Evolutionary conservation across 1,140 invertebrate genomes (phyloP).

Genomic region (Globodera ellingtonae): DNA sequence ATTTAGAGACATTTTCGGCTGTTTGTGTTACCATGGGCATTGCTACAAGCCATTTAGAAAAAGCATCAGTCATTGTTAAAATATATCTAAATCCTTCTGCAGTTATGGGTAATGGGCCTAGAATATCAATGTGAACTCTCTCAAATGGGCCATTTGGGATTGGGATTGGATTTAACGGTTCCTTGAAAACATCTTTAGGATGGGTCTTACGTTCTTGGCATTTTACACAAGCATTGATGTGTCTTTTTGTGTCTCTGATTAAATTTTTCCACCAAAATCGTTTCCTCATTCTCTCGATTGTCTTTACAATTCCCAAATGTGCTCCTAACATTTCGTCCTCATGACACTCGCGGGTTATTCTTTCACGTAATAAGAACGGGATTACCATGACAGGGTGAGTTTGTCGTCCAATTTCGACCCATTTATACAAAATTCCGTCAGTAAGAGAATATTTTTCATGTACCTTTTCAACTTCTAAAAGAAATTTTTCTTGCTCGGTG

Average conservation of each 20-base stretch:
- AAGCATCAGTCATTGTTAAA: constrained; percentile 5
- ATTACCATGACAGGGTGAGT: background rate
- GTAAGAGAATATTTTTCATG: background rate
- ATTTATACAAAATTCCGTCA: background rate
- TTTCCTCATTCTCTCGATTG: constrained; percentile 5
- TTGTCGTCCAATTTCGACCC: background rate
- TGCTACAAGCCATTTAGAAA: constrained; percentile 18
- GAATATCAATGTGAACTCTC: constrained; percentile 19
- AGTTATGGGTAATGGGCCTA: background rate
- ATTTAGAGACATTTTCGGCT: background rate
- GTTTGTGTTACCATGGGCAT: background rate
- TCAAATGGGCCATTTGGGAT: constrained; percentile 5
- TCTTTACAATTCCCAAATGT: background rate
- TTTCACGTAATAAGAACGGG: background rate
- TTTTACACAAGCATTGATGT: background rate
- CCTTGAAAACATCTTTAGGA: background rate
- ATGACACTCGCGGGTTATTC: background rate
- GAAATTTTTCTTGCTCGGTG: background rate
- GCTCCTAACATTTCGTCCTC: background rate
- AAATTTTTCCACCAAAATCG: constrained; percentile 12
- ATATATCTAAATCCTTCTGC: background rate
- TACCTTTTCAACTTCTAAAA: background rate
- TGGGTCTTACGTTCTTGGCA: constrained; percentile 13
- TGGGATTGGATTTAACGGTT: constrained; percentile 5
- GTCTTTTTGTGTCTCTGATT: background rate